phyloP scores from a whole-genome alignment of 2,113 vertebrate species.

The Nipponia nippon region DNA sequence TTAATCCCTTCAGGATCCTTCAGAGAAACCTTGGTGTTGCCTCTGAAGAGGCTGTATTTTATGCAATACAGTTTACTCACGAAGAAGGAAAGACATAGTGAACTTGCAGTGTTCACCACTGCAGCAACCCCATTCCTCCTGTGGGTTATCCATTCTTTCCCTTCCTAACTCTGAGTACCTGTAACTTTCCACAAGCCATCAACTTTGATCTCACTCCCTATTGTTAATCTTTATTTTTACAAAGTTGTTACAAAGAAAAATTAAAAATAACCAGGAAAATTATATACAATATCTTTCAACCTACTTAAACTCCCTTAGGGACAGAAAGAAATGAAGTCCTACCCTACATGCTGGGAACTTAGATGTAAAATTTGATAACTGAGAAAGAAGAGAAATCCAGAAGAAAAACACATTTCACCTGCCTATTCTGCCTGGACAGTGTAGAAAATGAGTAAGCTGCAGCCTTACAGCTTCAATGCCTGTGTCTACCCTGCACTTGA shows the following conservation, averaged over 20 bases:
- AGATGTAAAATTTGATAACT: neutral
- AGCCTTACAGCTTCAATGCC: neutral
- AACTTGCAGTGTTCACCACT: neutral
- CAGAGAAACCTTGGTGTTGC: neutral
- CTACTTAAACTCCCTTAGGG: neutral
- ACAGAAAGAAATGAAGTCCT: neutral
- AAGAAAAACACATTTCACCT: neutral
- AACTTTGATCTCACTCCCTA: neutral
- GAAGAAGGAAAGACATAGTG: neutral
- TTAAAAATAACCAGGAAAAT: neutral
- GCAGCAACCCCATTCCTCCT: neutral
- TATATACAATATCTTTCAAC: neutral
- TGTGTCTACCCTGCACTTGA: neutral
- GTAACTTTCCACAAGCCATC: neutral
- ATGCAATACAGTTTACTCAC: neutral
- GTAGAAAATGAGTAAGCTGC: neutral
- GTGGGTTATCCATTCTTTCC: neutral
- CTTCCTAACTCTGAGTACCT: neutral
- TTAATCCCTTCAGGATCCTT: neutral
- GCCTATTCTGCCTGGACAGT: neutral
- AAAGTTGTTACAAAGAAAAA: neutral
- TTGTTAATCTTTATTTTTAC: neutral
- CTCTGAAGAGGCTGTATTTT: neutral
- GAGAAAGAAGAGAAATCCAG: neutral
- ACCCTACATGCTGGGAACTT: neutral